These are phyloP conservation scores for Hydrophis major DNA, from an alignment of 2,797 vertebrate species.

Conservation along the genomic window DNA sequence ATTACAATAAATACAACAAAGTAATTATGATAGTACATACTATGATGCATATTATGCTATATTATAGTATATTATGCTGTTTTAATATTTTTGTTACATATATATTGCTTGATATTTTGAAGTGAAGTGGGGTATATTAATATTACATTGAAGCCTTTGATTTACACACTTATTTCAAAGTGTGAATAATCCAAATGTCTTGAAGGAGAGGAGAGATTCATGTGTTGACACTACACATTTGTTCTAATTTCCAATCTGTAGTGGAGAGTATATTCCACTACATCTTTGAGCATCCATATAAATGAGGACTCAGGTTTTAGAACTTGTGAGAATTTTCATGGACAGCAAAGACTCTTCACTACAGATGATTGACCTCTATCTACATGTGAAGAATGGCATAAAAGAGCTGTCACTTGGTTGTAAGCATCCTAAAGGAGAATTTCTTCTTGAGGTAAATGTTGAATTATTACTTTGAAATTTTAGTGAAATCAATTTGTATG, in stretches of 20 bases:
- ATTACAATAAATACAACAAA: neutral
- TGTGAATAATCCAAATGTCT: neutral
- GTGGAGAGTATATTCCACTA: neutral
- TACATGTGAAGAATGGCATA: neutral
- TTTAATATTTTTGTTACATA: neutral
- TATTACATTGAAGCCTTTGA: neutral
- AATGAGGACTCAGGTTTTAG: neutral
- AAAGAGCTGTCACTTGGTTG: neutral
- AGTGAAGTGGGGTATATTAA: neutral
- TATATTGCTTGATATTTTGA: neutral
- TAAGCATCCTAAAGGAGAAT: neutral
- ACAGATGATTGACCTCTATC: neutral
- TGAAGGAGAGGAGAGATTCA: neutral
- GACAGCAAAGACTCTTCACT: neutral
- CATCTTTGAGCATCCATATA: neutral
- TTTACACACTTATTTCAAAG: neutral
- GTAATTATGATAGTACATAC: neutral
- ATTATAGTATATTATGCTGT: neutral
- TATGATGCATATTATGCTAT: neutral
- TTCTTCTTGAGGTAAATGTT: neutral
- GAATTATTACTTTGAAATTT: neutral
- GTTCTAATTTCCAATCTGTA: neutral
- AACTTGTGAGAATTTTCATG: neutral
- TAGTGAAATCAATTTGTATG: neutral
- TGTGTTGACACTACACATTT: neutral